Conservation (phyloP, 2,888 invertebrate genomes). For the Gandaritis pyraliata region DNA sequence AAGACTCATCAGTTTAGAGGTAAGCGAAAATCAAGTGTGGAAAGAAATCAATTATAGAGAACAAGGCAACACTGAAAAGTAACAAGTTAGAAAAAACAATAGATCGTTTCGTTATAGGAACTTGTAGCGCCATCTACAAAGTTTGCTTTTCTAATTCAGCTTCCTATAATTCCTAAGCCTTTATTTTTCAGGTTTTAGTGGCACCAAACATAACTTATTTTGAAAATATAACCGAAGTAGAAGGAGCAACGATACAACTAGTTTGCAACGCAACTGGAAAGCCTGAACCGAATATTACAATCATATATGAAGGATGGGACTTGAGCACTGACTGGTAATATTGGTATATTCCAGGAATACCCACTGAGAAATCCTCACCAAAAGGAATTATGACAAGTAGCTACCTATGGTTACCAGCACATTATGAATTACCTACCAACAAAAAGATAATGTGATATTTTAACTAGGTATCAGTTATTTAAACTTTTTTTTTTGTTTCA, state of each 20-base stretch:
- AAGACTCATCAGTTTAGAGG: slow-evolving; percentile 57
- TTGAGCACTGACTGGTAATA: slow-evolving; percentile 50
- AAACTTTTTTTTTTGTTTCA: slow-evolving; percentile 31
- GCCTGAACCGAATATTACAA: slow-evolving; percentile 59
- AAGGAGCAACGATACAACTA: slow-evolving; percentile 57
- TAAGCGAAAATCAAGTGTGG: slow-evolving; percentile 39
- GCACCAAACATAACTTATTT: slow-evolving; percentile 62
- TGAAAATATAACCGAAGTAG: slow-evolving; percentile 55
- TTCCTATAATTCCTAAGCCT: background rate
- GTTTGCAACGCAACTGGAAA: slow-evolving; percentile 63
- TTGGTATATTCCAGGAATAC: too few relatives aligned
- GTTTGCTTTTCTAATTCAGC: too few relatives aligned
- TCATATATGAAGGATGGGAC: slow-evolving; percentile 53
- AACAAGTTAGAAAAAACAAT: background rate
- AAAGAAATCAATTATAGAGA: too few relatives aligned
- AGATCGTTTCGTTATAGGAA: too few relatives aligned
- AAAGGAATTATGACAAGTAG: background rate
- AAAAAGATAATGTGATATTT: too few relatives aligned
- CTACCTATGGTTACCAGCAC: background rate
- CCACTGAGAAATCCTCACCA: too few relatives aligned
- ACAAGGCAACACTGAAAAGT: background rate
- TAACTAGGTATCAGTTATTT: background rate
- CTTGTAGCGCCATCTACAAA: too few relatives aligned
- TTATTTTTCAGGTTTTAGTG: slow-evolving; percentile 57
- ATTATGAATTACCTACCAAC: too few relatives aligned